Evolutionary conservation across 2,888 invertebrate genomes (phyloP).

Genomic region (Tortrix viridana): DNA sequence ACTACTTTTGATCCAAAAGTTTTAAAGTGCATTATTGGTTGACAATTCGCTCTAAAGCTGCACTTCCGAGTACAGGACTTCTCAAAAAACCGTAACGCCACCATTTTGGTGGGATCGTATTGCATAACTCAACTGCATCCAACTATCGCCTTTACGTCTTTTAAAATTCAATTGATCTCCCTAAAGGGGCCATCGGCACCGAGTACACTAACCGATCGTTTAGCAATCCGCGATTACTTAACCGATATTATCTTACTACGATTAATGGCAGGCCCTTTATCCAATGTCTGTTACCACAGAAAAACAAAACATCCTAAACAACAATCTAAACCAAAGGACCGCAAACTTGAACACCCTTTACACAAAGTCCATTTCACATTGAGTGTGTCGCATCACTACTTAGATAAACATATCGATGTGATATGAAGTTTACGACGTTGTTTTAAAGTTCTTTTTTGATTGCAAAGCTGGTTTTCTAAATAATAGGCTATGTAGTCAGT

Average conservation of each 20-base stretch:
- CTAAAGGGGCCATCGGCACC: conserved; percentile 61
- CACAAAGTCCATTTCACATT: conserved; percentile 41
- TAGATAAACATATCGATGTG: conserved; percentile 30
- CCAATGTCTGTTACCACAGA: conserved; percentile 66
- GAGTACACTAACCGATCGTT: conserved; percentile 71
- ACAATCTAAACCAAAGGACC: conserved; percentile 41
- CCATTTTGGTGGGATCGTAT: too few species aligned
- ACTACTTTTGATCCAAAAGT: too few species aligned
- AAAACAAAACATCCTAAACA: conserved; percentile 51
- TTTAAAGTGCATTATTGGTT: too few species aligned
- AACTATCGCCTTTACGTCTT: conserved; percentile 4
- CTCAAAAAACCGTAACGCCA: too few species aligned
- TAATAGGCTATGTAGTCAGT: conserved; percentile 67
- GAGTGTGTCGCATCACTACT: conserved; percentile 38
- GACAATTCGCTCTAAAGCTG: too few species aligned
- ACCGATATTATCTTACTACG: conserved; percentile 77
- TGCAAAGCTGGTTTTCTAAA: conserved; percentile 36
- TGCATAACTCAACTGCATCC: too few species aligned
- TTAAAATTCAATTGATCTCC: conserved; percentile 31
- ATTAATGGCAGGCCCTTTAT: conserved; percentile 79
- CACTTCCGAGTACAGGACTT: too few species aligned
- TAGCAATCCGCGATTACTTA: conserved; percentile 78
- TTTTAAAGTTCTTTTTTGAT: conserved; percentile 44
- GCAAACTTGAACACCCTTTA: conserved; percentile 29
- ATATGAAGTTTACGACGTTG: conserved; percentile 37